Evolutionary conservation across 1,140 invertebrate species (phyloP), one percentile per base, ranked within the genome.

Genomic region (Drosophila kikkawai): DNA sequence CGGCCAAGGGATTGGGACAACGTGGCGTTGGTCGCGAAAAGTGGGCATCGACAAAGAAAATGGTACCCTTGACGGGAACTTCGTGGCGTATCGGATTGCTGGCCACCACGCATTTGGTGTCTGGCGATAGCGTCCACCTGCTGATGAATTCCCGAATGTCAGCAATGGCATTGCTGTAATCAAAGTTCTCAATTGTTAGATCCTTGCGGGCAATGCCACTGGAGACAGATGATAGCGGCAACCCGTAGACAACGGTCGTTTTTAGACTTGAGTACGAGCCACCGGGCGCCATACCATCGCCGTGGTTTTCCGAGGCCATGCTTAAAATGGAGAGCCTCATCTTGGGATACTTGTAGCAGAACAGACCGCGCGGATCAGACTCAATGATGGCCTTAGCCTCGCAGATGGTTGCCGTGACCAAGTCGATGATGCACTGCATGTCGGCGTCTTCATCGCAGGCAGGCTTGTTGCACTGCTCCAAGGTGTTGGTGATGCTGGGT

Each of bases 1-100:
- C 88, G 0, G 88, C 80, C 61, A 91, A 12, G 0, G 88, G 88
- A 73, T 84, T 91, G 0, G 91, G 91, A 32, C 91, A 92, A 12
- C 70, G 59, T 1, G 75, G 77, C 4, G 82, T 86, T 4, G 91
- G 91, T 0, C 82, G 74, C 4, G 91, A 92, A 22, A 92, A 92
- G 26, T 83, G 79, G 1, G 91, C 91, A 50, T 92, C 91, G 5
- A 91, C 61, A 75, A 83, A 92, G 51, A 78, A 75, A 19, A 79
- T 79, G 0, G 64, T 67, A 4, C 91, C 91, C 53, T 83, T 88
- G 0, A 77, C 2, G 11, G 76, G 61, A 1, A 91, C 66, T 8
- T 86, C 71, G 1, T 83, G 74, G 1, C 39, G 48, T 29, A 41
- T 42, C 1, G 41, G 45, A 37, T 85, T 90, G n/a, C 79, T 63